phyloP scores from a whole-genome alignment of 2,113 vertebrate species.

The Mellivora capensis region DNA sequence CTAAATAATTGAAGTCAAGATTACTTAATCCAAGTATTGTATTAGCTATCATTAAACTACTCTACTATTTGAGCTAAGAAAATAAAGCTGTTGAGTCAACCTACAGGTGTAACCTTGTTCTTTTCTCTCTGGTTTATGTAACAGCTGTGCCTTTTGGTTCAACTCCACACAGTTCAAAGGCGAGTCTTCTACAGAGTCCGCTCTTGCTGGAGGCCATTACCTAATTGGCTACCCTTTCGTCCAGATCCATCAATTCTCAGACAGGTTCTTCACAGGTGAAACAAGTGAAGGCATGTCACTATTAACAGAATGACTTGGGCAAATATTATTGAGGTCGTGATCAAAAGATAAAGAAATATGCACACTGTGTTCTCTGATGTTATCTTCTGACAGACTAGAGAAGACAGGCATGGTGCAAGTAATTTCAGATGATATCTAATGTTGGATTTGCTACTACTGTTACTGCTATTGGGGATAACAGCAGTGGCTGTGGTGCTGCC shows the following conservation, averaged over 20 bases:
- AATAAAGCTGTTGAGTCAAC: slow-evolving; percentile 62
- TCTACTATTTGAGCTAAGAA: slow-evolving; percentile 47
- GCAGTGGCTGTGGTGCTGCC: background rate
- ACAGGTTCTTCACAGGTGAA: slow-evolving; percentile 64
- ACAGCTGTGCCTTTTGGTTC: slow-evolving; percentile 62
- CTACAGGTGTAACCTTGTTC: slow-evolving; percentile 66
- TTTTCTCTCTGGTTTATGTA: slow-evolving; percentile 62
- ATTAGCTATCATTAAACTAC: slow-evolving; percentile 40
- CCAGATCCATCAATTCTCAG: slow-evolving; percentile 62
- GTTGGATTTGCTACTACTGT: background rate
- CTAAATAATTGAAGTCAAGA: slow-evolving; percentile 64
- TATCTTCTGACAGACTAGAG: slow-evolving; percentile 20
- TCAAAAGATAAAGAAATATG: slow-evolving; percentile 66
- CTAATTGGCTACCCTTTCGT: slow-evolving; percentile 66
- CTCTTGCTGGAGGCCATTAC: slow-evolving; percentile 70
- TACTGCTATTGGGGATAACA: background rate
- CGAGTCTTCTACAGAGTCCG: slow-evolving; percentile 28
- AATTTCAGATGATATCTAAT: background rate
- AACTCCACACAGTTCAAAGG: slow-evolving; percentile 63
- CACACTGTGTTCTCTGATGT: slow-evolving; percentile 37
- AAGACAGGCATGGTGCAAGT: background rate
- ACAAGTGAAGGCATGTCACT: slow-evolving; percentile 58
- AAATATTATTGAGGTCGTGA: slow-evolving; percentile 56
- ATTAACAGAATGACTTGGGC: slow-evolving; percentile 34
- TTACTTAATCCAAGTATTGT: slow-evolving; percentile 55